Evolutionary conservation across 2,113 vertebrate genomes (phyloP), one percentile per base, ranked within the genome.

Genomic region (Mus pahari): DNA sequence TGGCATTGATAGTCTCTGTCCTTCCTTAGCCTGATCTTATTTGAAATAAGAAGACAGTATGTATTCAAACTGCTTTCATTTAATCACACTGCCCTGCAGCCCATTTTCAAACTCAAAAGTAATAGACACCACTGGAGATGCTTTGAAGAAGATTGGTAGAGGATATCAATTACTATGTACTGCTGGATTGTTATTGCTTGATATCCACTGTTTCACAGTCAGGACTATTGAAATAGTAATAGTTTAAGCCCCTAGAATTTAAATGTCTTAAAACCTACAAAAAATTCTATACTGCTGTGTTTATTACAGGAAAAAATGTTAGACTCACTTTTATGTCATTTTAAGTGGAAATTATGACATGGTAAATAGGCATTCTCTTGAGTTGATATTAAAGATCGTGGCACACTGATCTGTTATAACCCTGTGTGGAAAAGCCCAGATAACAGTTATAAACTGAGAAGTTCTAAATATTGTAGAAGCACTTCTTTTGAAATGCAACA

Each of bases 201-300:
- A n/a, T 90, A 84, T 66, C 64, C 7, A 74, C 53, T 89, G 53
- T 75, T 79, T 16, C n/a, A 64, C 6, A 31, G 42, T 58, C 39
- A 74, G 31, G 50, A 9, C n/a, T 79, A 84, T 0, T 88, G 36
- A 95, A 94, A 96, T 97, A 93, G 93, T 95, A 95, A 93, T 79
- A 60, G 36, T 26, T 8, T 33, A 70, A 4, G 36, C 7, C 33
- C 64, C 33, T 42, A 64, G 17, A 58, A 87, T 26, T 92, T 90
- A 74, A 90, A 96, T 77, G 22, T 83, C 64, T 89, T 60, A 90
- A 79, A 70, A 64, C 26, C 13, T 3, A 64, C 36, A 58, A 88
- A 83, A 92, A 82, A 86, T 78, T 68, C 39, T 2, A 11, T 28
- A 24, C 1, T 0, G 74, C 0, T 36, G 3, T 64, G n/a, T 60